Evolutionary conservation across 2,888 invertebrate genomes (phyloP), one percentile per base, ranked within the genome.

Genomic region (Chrysolina haemoptera): DNA sequence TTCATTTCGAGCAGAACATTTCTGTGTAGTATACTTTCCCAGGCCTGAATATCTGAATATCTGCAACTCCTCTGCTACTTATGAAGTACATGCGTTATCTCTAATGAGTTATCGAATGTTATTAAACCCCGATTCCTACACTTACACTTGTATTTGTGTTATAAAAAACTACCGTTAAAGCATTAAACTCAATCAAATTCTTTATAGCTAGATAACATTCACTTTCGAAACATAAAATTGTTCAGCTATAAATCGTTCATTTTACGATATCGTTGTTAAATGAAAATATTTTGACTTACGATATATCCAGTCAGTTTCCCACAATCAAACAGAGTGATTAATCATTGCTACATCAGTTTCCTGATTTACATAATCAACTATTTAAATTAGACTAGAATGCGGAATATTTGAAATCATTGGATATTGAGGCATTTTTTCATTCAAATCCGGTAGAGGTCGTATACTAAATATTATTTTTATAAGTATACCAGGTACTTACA

Each of bases 331-430:
- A 53, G 20, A 20, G 53, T 20, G 12, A 53, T 53, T 14, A 59
- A 59, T 59, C 35, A 59, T 59, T 53, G 11, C 27, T 9, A 59
- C 35, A 35, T 35, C 35, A 1, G n/a, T 59, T 8, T n/a, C 59
- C 59, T 59, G 59, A 59, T 59, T 59, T 35, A 59, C 59, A 35
- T 59, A 59, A 59, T n/a, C 59, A n/a, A 88, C 68, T 77, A 73
- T 65, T 74, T 65, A 75, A 53, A 53, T 53, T 53, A 53, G 53
- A 20, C 20, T 53, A 53, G 20, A 53, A 53, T 53, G 20, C 53
- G 11, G 12, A 53, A 53, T 53, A 53, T 22, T 12, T 3, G 53
- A 53, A 53, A 53, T 53, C 18, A 53, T 53, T 9, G 20, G 5
- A 50, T 16, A 50, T 1, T 16, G 9, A 50, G 8, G 53, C 11